These are phyloP conservation scores for Drosophila virilis DNA, from an alignment of 1,140 invertebrate species.

Conservation along the genomic window DNA sequence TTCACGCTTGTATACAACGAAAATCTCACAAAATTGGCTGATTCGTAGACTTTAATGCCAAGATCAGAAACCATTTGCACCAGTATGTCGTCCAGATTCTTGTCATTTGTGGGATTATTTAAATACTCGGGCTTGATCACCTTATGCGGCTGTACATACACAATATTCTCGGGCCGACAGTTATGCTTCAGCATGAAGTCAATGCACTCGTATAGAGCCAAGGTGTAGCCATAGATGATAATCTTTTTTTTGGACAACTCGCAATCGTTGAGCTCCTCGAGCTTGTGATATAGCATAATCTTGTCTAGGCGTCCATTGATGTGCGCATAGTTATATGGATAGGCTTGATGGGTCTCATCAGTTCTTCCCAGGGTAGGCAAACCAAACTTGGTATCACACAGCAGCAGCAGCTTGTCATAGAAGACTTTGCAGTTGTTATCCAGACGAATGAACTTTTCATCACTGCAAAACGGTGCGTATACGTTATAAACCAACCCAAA, in stretches of 20 bases:
- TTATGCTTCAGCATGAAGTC: constrained; percentile 57
- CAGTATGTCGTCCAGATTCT: constrained; percentile 39
- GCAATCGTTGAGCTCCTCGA: constrained; percentile 20
- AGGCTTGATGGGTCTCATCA: not conserved
- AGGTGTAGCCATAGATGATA: constrained; percentile 45
- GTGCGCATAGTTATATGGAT: constrained; percentile 46
- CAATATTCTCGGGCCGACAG: constrained; percentile 15
- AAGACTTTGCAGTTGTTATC: constrained; percentile 40
- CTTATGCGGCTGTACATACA: constrained; percentile 45
- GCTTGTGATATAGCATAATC: constrained; percentile 63
- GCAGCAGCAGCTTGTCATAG: constrained; percentile 58
- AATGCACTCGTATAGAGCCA: constrained; percentile 56
- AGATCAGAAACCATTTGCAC: constrained; percentile 50
- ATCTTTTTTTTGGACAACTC: not conserved
- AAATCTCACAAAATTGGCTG: constrained; percentile 4
- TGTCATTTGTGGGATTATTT: constrained; percentile 40
- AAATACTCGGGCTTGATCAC: not conserved
- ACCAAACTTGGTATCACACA: constrained; percentile 41
- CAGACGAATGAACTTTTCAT: constrained; percentile 21
- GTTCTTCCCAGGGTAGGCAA: not conserved
- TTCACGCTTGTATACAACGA: not conserved
- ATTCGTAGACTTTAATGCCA: constrained; percentile 30
- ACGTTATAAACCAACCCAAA: not conserved
- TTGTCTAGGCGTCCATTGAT: constrained; percentile 59
- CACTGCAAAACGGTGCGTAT: constrained; percentile 13